Evolutionary conservation across 2,888 invertebrate genomes (phyloP), one percentile per base, ranked within the genome.

Genomic region (Noctua fimbriata): DNA sequence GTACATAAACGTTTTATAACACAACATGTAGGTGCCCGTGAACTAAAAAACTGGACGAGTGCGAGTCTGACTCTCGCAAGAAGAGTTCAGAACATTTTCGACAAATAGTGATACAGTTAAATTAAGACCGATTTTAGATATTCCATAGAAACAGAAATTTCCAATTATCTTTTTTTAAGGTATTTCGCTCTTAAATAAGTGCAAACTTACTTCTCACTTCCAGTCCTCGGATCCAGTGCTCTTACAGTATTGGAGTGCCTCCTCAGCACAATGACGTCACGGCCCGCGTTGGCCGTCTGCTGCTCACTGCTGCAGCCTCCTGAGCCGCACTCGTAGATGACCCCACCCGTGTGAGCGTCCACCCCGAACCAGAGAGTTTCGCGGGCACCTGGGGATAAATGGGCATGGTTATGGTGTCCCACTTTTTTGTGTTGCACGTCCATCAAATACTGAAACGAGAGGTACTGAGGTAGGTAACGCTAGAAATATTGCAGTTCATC

Each of bases 311-410:
- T 98, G 73, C 97, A 97, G 85, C 99, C 99, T 66, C 98, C 98
- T 7, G 97, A 95, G 0, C 98, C 98, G 92, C 99, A 99, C 92
- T 98, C 98, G 93, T 99, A 99, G 66, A 98, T 94, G 74, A 98
- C 97, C 92, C 81, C 99, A 98, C 90, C 98, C 96, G 89, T 97
- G 93, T 97, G 95, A 44, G 98, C 97, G 90, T 98, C 98, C n/a
- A 99, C 95, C 3, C 99, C 99, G 93, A 98, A 98, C 75, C 98
- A 98, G 78, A 98, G 97, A 0, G 98, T 98, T 94, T 99, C 99
- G 91, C 98, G 98, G 2, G 99, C 99, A 80, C 99, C 98, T 98
- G 81, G 9, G 10, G 2, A 36, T 10, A 21, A 58, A 65, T 6
- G 3, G 16, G 1, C 18, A 3, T 63, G 32, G 63, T 63, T 63